Percentiles rank a stretch among this genome's conserved stretches.
Evolutionary conservation across 2,888 invertebrate genomes (phyloP).

Genomic region (Monochamus alternatus): DNA sequence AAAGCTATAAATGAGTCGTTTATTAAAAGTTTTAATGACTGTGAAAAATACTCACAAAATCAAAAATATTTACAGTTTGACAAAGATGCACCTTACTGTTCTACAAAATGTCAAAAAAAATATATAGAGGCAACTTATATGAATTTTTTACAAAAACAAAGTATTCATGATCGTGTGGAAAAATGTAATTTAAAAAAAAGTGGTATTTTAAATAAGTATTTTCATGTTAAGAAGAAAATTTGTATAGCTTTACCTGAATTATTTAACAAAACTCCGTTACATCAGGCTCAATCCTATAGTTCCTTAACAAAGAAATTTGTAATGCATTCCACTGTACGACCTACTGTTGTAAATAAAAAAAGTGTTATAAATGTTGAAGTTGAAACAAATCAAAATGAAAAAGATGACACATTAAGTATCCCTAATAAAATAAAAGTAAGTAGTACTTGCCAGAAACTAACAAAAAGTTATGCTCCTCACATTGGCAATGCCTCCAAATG

Average conservation of each 20-base stretch:
- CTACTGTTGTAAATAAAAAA: constrained; percentile 4
- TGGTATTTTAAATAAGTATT: constrained; percentile 78
- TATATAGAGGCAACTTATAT: constrained; percentile 24
- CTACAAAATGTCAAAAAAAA: constrained; percentile 26
- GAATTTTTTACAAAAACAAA: constrained; percentile 51
- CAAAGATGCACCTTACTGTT: constrained; percentile 38
- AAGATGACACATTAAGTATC: constrained; percentile 62
- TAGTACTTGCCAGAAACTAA: constrained; percentile 70
- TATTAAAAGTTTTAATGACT: background rate
- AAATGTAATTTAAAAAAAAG: constrained; percentile 70
- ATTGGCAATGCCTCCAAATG: constrained; percentile 74
- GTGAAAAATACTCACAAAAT: constrained; percentile 32
- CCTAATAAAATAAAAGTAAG: constrained; percentile 66
- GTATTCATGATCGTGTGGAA: constrained; percentile 60
- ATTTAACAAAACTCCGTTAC: constrained; percentile 73
- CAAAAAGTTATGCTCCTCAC: constrained; percentile 74
- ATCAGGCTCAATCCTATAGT: constrained; percentile 79
- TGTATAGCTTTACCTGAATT: constrained; percentile 76
- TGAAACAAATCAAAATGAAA: constrained; percentile 74
- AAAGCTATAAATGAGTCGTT: constrained; percentile 73
- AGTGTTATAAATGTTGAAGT: constrained; percentile 71
- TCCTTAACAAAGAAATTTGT: constrained; percentile 72
- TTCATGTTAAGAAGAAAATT: constrained; percentile 80
- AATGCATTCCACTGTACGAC: constrained; percentile 34
- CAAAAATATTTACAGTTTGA: constrained; percentile 60